These are phyloP conservation scores for Odontomyia ornata DNA, from an alignment of 2,888 invertebrate species.

Conservation along the genomic window DNA sequence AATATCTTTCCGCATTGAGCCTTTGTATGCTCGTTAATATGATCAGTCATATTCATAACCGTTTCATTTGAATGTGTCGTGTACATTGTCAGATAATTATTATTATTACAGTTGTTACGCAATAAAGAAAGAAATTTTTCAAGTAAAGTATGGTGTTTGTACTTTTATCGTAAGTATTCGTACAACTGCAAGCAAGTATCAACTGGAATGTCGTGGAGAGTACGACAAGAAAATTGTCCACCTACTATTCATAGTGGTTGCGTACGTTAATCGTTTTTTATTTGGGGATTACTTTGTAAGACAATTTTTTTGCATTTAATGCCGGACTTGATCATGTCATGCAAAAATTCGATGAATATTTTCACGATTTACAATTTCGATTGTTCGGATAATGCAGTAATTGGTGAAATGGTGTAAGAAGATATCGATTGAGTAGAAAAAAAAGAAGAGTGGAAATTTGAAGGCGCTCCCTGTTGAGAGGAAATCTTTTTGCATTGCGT, in stretches of 20 bases:
- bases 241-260: background rate
- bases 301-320: background rate
- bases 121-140: background rate
- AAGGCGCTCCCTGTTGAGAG: background rate
- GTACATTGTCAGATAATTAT: background rate
- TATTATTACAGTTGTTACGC: background rate
- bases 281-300: background rate
- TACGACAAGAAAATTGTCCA: background rate
- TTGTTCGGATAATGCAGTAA: conserved; percentile 14
- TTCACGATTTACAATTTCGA: conserved; percentile 29
- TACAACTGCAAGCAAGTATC: too few relatives aligned
- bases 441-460: background rate
- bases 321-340: conserved; percentile 12
- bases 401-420: conserved; percentile 13
- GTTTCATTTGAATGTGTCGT: background rate
- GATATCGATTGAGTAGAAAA: background rate
- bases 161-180: too few relatives aligned
- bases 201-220: background rate
- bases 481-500: background rate
- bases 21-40: background rate
- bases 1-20: background rate
- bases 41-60: background rate
- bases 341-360: conserved; percentile 6
- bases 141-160: background rate
- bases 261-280: too few relatives aligned